These are phyloP conservation scores for Pseudorasbora parva DNA, from an alignment of 2,113 vertebrate species.

Conservation along the genomic window DNA sequence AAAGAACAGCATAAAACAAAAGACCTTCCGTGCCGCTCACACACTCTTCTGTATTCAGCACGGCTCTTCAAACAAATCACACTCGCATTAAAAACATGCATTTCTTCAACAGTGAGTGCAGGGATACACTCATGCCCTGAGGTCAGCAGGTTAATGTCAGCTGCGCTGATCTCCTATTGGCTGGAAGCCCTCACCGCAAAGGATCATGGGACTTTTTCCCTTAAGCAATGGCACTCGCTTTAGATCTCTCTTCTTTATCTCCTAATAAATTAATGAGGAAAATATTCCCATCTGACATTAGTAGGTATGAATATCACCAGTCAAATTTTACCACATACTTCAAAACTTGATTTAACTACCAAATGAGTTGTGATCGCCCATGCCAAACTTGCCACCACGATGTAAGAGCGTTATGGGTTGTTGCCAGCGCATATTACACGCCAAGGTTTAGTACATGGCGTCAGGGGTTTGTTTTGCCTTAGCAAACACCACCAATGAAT, in stretches of 20 bases:
- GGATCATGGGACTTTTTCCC: conserved; percentile 11
- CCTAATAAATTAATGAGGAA: background rate
- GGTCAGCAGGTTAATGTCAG: conserved; percentile 23
- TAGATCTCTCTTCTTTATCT: conserved; percentile 2
- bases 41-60: background rate
- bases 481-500: conserved; percentile 13
- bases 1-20: conserved; percentile 31
- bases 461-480: conserved; percentile 22
- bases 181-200: conserved; percentile 16
- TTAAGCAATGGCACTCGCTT: background rate
- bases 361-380: background rate
- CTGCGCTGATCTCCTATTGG: background rate
- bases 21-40: background rate
- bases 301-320: background rate
- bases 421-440: background rate
- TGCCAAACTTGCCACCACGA: background rate
- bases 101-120: background rate
- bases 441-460: background rate
- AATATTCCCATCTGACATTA: background rate
- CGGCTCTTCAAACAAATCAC: background rate
- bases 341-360: background rate
- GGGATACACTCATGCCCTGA: conserved; percentile 3
- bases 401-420: background rate
- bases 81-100: background rate
- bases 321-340: background rate